Conservation (phyloP, 2,113 vertebrate genomes). For the Nyctereutes procyonoides region DNA sequence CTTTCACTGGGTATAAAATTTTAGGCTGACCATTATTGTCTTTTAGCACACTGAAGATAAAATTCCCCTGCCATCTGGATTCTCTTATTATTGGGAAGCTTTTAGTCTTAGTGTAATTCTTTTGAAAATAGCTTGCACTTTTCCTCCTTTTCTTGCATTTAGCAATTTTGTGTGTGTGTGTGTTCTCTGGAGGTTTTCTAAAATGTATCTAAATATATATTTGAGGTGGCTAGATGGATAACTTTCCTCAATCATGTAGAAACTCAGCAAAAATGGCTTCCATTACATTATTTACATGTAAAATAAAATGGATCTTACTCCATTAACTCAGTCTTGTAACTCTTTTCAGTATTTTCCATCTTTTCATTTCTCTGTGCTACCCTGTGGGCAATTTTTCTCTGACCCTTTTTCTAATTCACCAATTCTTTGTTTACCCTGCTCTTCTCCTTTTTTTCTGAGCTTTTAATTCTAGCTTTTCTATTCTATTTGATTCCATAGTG, state of each 20-base stretch:
- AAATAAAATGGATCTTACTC: not conserved
- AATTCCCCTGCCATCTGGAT: not conserved
- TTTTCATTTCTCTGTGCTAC: not conserved
- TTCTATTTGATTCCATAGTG: constrained; percentile 12
- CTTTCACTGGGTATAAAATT: constrained; percentile 3
- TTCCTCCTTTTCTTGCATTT: not conserved
- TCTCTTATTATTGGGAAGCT: not conserved
- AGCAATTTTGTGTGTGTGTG: not conserved
- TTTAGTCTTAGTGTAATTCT: not conserved
- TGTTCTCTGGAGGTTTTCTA: not conserved
- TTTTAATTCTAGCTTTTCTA: constrained; percentile 9
- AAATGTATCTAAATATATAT: not conserved
- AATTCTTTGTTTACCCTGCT: not conserved
- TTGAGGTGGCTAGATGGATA: not conserved
- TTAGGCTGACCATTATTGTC: not conserved
- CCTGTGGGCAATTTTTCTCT: not conserved
- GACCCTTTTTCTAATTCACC: not conserved
- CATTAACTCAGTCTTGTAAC: not conserved
- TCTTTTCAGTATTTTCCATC: not conserved
- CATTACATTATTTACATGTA: not conserved
- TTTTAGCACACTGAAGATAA: not conserved
- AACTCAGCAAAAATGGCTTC: not conserved
- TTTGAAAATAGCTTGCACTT: not conserved
- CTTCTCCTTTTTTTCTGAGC: not conserved
- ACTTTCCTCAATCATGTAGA: not conserved